These are phyloP conservation scores for Paramuricea clavata DNA, from an alignment of 92 coral and sea anemone genomes.

Conservation along the genomic window DNA sequence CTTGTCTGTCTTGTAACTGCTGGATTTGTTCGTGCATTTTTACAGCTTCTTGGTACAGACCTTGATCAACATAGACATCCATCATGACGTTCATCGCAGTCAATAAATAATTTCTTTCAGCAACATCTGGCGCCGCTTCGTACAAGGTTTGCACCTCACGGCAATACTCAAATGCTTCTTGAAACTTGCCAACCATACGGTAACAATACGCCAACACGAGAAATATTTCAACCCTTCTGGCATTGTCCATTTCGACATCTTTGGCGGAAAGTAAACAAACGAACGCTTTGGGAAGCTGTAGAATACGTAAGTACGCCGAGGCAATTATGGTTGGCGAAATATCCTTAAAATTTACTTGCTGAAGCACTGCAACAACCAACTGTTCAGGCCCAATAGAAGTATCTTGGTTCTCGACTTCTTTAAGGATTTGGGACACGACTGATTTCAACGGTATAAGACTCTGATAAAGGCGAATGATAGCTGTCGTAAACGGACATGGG, in stretches of 20 bases:
- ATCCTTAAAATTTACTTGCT: background rate
- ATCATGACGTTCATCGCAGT: background rate
- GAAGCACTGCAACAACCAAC: background rate
- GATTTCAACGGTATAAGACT: conserved; percentile 31
- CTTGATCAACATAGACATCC: conserved; percentile 30
- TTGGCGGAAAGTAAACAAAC: conserved; percentile 25
- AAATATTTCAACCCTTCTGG: conserved; percentile 13
- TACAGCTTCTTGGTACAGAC: conserved; percentile 34
- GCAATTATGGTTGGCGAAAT: conserved; percentile 3
- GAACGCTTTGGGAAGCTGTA: conserved; percentile 41
- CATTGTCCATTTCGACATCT: background rate
- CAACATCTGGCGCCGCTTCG: conserved; percentile 1
- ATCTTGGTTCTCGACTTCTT: background rate
- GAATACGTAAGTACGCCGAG: conserved; percentile 16
- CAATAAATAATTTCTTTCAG: conserved; percentile 2
- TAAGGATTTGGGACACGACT: conserved; percentile 17
- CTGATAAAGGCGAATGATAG: conserved; percentile 40
- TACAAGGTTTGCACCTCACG: conserved; percentile 13
- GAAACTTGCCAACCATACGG: conserved; percentile 38
- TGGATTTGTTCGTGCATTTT: conserved; percentile 24
- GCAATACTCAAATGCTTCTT: conserved; percentile 13
- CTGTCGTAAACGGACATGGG: conserved; percentile 3
- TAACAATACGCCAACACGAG: conserved; percentile 19
- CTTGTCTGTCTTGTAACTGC: background rate
- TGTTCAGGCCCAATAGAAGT: background rate